phyloP scores from a whole-genome alignment of 2,797 vertebrate species.

The Capromys pilorides region DNA sequence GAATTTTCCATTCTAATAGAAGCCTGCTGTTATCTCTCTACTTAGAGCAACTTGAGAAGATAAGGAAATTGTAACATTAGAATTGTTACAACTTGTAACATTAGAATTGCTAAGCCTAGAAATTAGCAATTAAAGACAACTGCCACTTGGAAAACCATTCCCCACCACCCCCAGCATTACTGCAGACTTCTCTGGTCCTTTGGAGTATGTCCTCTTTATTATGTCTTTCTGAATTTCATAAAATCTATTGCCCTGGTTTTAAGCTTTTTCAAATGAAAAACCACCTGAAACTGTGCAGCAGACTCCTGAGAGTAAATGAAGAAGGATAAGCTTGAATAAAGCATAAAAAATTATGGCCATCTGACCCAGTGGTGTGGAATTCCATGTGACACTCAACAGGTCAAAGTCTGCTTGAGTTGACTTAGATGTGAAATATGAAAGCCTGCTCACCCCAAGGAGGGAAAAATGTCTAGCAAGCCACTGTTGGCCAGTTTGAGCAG shows the following conservation, averaged over 20 bases:
- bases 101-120: constrained; percentile 67
- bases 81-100: constrained; percentile 69
- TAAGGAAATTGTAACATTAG: constrained; percentile 70
- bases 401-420: not conserved
- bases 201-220: constrained; percentile 30
- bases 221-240: constrained; percentile 72
- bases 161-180: not conserved
- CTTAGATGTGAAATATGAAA: not conserved
- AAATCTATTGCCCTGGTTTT: constrained; percentile 76
- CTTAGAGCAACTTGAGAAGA: constrained; percentile 47
- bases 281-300: constrained; percentile 46
- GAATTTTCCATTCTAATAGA: constrained; percentile 32
- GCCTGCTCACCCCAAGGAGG: not conserved
- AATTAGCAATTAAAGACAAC: constrained; percentile 66
- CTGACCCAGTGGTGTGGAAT: not conserved
- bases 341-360: constrained; percentile 53
- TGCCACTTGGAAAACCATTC: constrained; percentile 1
- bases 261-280: constrained; percentile 77
- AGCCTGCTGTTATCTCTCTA: constrained; percentile 42
- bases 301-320: constrained; percentile 57
- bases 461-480: not conserved
- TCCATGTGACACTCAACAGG: not conserved
- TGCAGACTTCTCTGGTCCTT: constrained; percentile 31
- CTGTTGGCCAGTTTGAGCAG: not conserved
- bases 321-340: constrained; percentile 25